These are phyloP conservation scores for Pecten maximus DNA, from an alignment of 2,888 invertebrate species.

Conservation along the genomic window DNA sequence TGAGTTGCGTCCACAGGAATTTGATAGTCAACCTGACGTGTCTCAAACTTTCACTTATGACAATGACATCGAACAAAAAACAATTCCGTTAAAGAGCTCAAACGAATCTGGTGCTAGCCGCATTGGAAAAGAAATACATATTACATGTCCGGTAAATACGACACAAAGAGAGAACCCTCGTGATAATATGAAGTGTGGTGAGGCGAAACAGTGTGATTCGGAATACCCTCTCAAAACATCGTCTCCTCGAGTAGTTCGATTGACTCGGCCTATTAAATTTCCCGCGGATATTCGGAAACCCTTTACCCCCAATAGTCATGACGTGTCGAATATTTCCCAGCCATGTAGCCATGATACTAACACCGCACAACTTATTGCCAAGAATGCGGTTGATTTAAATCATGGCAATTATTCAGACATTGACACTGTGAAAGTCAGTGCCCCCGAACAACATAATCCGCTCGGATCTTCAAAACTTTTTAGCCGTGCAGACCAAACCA, in stretches of 20 bases:
- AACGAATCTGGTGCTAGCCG: not conserved
- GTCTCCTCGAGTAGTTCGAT: not conserved
- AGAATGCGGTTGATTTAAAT: conserved; percentile 29
- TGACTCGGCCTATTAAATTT: not conserved
- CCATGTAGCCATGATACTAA: not conserved
- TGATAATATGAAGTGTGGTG: not conserved
- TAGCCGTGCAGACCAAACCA: not conserved
- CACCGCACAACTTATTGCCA: conserved; percentile 8
- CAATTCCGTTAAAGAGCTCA: not conserved
- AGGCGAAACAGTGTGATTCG: not conserved
- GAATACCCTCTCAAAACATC: not conserved
- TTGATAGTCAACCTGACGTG: not conserved
- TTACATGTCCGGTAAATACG: not conserved
- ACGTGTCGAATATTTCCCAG: not conserved
- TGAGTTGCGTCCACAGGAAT: not conserved
- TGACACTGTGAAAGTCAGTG: conserved; percentile 9
- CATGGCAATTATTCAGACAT: not conserved
- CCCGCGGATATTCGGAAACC: not conserved
- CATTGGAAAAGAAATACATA: not conserved
- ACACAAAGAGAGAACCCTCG: not conserved
- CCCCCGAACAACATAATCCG: not conserved
- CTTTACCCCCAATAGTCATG: not conserved
- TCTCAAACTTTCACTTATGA: not conserved
- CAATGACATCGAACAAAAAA: not conserved
- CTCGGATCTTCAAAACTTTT: not conserved